phyloP scores from a whole-genome alignment of 2,888 invertebrate genomes.

The Neocrepidodera transversa region DNA sequence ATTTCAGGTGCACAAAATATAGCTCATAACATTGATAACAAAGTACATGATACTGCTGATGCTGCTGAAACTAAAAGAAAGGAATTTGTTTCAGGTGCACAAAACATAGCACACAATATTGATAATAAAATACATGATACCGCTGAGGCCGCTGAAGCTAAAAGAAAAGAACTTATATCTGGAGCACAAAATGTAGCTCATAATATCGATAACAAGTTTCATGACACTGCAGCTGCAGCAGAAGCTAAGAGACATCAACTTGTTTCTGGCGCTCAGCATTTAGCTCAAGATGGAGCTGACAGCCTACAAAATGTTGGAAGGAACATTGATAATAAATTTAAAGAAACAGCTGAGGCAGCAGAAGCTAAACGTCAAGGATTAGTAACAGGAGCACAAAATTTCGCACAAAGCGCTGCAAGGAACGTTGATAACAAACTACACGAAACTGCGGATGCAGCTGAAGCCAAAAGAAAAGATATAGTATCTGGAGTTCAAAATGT shows the following conservation, averaged over 20 bases:
- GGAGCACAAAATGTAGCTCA: slow-evolving; percentile 30
- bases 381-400: slow-evolving; percentile 23
- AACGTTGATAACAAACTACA: slow-evolving; percentile 39
- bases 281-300: slow-evolving; percentile 11
- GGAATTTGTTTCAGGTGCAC: slow-evolving; percentile 53
- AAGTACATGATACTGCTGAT: slow-evolving; percentile 38
- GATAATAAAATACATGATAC: slow-evolving; percentile 67
- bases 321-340: slow-evolving; percentile 63
- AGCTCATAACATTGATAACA: slow-evolving; percentile 28
- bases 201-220: slow-evolving; percentile 27
- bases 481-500: slow-evolving; percentile 38
- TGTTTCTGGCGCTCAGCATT: slow-evolving; percentile 24
- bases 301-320: slow-evolving; percentile 28
- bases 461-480: slow-evolving; percentile 33
- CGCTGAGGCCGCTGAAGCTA: slow-evolving; percentile 34
- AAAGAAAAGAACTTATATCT: slow-evolving; percentile 10
- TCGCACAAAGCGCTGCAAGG: slow-evolving; percentile 27
- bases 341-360: slow-evolving; percentile 32
- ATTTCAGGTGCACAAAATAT: slow-evolving; percentile 31
- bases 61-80: slow-evolving; percentile 61
- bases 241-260: slow-evolving; percentile 20
- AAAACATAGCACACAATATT: slow-evolving; percentile 55
- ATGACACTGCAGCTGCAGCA: slow-evolving; percentile 23
- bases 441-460: slow-evolving; percentile 39
- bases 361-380: slow-evolving; percentile 35